These are phyloP conservation scores for Gymnocypris eckloni DNA, from an alignment of 2,797 vertebrate genomes.

Conservation along the genomic window DNA sequence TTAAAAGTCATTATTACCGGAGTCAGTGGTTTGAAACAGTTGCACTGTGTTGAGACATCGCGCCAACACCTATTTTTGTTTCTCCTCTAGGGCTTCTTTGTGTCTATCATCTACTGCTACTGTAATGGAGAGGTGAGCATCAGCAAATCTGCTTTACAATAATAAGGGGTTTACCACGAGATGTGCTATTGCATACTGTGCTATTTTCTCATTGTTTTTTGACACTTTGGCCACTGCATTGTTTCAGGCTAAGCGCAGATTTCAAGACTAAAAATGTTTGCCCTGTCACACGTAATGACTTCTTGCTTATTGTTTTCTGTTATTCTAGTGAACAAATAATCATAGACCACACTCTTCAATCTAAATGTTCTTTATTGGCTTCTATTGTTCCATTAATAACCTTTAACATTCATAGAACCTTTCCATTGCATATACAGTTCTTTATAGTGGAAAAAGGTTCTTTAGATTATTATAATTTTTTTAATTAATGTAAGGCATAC, in stretches of 20 bases:
- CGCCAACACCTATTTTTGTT: slow-evolving; percentile 38
- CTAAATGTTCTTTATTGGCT: not conserved
- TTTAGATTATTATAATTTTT: too few relatives aligned
- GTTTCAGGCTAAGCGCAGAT: not conserved
- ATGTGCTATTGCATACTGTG: not conserved
- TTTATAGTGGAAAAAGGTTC: too few relatives aligned
- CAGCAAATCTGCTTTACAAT: not conserved
- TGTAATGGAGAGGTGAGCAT: slow-evolving; percentile 90
- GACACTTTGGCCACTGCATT: not conserved
- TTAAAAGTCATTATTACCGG: too few relatives aligned
- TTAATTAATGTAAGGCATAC: too few relatives aligned
- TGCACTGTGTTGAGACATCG: too few relatives aligned
- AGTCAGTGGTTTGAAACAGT: too few relatives aligned
- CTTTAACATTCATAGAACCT: too few relatives aligned
- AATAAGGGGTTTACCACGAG: not conserved
- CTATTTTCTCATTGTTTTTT: not conserved
- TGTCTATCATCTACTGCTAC: slow-evolving; percentile 91
- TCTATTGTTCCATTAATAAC: not conserved
- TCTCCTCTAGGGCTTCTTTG: slow-evolving; percentile 86
- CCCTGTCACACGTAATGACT: not conserved
- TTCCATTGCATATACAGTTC: too few relatives aligned
- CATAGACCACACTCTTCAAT: not conserved
- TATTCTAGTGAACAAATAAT: not conserved
- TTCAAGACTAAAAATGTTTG: not conserved
- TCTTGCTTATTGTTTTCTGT: not conserved